These are phyloP conservation scores for Pogoniulus pusillus DNA, from an alignment of 2,797 vertebrate genomes.

Conservation along the genomic window DNA sequence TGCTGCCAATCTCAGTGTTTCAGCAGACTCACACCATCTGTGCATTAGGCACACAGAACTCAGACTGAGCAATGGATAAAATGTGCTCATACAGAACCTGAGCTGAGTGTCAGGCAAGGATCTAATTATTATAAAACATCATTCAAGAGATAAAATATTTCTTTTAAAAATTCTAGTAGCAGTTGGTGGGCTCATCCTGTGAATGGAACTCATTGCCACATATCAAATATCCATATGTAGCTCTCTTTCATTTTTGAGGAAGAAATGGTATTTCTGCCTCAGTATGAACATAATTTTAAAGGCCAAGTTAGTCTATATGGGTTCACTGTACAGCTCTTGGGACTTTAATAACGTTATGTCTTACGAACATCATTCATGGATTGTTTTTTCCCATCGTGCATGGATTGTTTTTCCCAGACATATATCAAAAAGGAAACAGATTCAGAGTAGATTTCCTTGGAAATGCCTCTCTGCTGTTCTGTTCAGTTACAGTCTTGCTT, in stretches of 20 bases:
- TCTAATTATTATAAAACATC: constrained; percentile 25
- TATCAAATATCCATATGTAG: not conserved
- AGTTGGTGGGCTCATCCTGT: not conserved
- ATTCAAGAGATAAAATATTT: constrained; percentile 8
- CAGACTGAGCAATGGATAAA: constrained; percentile 11
- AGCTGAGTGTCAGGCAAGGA: not conserved
- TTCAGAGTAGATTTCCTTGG: not conserved
- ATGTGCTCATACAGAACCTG: constrained; percentile 10
- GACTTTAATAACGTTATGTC: constrained; percentile 28
- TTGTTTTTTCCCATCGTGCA: constrained; percentile 19
- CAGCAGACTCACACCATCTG: constrained; percentile 48
- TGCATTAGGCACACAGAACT: not conserved
- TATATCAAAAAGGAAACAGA: constrained; percentile 38
- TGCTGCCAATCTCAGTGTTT: not conserved
- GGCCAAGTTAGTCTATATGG: constrained; percentile 2
- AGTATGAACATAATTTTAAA: constrained; percentile 2
- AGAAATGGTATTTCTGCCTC: not conserved
- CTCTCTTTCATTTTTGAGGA: not conserved
- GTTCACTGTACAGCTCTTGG: constrained; percentile 14
- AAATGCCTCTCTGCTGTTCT: constrained; percentile 22
- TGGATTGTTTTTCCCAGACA: constrained; percentile 5
- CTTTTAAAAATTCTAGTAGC: not conserved
- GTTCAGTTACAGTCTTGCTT: not conserved
- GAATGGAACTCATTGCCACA: not conserved
- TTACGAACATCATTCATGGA: constrained; percentile 37